Evolutionary conservation across 2,888 invertebrate species (phyloP).

Genomic region (Portevinia maculata): DNA sequence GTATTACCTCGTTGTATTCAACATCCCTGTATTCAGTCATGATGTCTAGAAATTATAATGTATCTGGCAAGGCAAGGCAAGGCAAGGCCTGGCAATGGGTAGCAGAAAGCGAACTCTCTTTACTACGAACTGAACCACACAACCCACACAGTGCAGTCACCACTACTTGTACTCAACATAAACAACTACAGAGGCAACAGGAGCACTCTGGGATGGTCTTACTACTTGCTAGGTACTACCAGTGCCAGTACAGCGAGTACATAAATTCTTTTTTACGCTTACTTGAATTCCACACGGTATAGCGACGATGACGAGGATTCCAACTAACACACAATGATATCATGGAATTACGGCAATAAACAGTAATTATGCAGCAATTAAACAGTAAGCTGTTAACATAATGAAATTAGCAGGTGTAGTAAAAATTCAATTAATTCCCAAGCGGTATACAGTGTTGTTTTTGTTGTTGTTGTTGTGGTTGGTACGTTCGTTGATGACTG

Average conservation of each 20-base stretch:
- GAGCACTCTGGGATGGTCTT: not conserved
- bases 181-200: not conserved
- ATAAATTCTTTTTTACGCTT: conserved; percentile 59
- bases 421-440: conserved; percentile 72
- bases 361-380: conserved; percentile 75
- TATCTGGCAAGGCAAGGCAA: conserved; percentile 18
- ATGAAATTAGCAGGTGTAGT: conserved; percentile 75
- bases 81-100: too few species aligned
- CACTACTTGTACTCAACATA: not conserved
- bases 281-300: conserved; percentile 61
- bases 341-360: conserved; percentile 74
- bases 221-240: not conserved
- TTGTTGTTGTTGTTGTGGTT: not conserved
- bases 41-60: conserved; percentile 15
- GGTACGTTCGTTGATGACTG: conserved; percentile 11
- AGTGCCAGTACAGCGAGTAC: not conserved
- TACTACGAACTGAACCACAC: conserved; percentile 37
- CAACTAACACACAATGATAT: conserved; percentile 74
- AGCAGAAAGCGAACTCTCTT: conserved; percentile 35
- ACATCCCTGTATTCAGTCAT: conserved; percentile 39
- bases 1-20: not conserved
- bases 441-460: conserved; percentile 35
- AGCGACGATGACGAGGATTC: conserved; percentile 47
- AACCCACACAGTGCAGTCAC: not conserved
- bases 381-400: conserved; percentile 75